Percentiles rank a stretch among this genome's conserved stretches.
Evolutionary conservation across 2,113 vertebrate species (phyloP).

Genomic region (Austrofundulus limnaeus): DNA sequence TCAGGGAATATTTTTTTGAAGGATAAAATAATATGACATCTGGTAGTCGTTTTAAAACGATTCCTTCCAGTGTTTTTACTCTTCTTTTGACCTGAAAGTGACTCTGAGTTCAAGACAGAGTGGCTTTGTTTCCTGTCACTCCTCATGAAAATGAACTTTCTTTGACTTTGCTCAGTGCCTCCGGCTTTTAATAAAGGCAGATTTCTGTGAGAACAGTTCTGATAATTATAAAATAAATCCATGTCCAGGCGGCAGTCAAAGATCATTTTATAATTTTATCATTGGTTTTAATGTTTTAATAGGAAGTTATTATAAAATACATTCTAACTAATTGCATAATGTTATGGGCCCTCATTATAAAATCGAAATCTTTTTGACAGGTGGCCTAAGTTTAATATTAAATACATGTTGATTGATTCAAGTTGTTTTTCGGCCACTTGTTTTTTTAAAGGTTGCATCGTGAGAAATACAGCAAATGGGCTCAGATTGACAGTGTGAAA

Average conservation of each 20-base stretch:
- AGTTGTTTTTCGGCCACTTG: slow-evolving; percentile 1
- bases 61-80: not conserved
- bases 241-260: not conserved
- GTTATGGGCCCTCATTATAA: not conserved
- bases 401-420: slow-evolving; percentile 5
- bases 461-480: not conserved
- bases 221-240: slow-evolving; percentile 14
- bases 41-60: not conserved
- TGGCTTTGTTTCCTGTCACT: not conserved
- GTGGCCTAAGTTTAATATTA: not conserved
- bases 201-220: not conserved
- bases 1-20: slow-evolving; percentile 6
- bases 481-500: slow-evolving; percentile 30
- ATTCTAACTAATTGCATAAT: not conserved
- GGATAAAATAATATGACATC: slow-evolving; percentile 1
- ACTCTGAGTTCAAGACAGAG: not conserved
- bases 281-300: slow-evolving; percentile 4
- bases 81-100: slow-evolving; percentile 7
- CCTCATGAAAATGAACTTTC: not conserved
- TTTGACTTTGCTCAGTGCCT: not conserved
- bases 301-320: not conserved
- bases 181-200: slow-evolving; percentile 11
- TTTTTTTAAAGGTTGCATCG: slow-evolving; percentile 11
- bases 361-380: not conserved
- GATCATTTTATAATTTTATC: slow-evolving; percentile 7